Percentiles rank a stretch among this genome's conserved stretches.
These are phyloP conservation scores for Nesidiocoris tenuis DNA, from an alignment of 2,888 invertebrate species.

Conservation along the genomic window DNA sequence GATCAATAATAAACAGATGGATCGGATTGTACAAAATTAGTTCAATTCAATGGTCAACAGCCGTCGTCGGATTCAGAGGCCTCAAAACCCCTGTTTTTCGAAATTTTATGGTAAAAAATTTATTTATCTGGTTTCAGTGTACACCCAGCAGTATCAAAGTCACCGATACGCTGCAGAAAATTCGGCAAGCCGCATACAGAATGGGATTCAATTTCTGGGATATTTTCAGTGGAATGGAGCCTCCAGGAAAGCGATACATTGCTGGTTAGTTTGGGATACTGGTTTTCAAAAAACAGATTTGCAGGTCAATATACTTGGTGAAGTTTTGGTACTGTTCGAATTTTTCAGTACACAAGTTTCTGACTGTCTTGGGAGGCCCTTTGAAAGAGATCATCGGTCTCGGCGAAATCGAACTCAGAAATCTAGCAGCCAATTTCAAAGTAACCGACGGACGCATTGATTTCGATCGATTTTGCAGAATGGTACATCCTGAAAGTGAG, in stretches of 20 bases:
- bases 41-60: too few species aligned
- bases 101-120: too few species aligned
- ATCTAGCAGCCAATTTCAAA: conserved; percentile 27
- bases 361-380: conserved; percentile 30
- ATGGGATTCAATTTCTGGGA: conserved; percentile 71
- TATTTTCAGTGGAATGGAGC: conserved; percentile 67
- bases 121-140: too few species aligned
- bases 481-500: conserved; percentile 31
- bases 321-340: not conserved
- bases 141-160: too few species aligned
- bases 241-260: conserved; percentile 27
- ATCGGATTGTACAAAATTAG: too few species aligned
- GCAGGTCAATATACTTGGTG: too few species aligned
- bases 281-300: too few species aligned
- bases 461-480: conserved; percentile 36
- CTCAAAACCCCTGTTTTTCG: too few species aligned
- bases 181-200: conserved; percentile 71
- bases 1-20: too few species aligned
- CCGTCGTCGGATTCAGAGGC: too few species aligned
- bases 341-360: conserved; percentile 32
- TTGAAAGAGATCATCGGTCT: conserved; percentile 35
- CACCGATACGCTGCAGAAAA: conserved; percentile 60
- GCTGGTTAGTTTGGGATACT: conserved; percentile 17
- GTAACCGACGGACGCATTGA: conserved; percentile 22
- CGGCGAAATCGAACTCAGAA: conserved; percentile 18